A percentile compares a stretch with the other conserved stretches of the same genome.
Conservation (phyloP, 2,888 invertebrate species). For the Neoascia interrupta region DNA sequence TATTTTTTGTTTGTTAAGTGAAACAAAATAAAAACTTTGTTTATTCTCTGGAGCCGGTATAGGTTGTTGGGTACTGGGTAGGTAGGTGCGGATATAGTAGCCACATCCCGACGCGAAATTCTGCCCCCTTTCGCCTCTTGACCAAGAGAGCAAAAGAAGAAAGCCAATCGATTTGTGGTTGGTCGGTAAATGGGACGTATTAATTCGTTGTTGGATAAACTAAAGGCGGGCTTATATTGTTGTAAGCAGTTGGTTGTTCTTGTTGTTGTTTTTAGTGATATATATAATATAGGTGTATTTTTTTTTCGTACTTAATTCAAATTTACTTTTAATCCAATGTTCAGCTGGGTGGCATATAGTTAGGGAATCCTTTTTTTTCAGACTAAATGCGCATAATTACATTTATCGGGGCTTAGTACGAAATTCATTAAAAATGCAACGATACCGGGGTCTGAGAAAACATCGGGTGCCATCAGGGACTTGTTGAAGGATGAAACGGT, state of each 20-base stretch:
- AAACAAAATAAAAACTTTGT: constrained; percentile 36
- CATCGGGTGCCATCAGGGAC: constrained; percentile 19
- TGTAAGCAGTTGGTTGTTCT: constrained; percentile 28
- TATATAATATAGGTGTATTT: too few species aligned
- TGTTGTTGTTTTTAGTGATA: neutral
- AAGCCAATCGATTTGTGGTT: constrained; percentile 51
- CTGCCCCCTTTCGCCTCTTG: neutral
- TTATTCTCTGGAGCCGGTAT: constrained; percentile 25
- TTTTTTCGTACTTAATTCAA: constrained; percentile 22
- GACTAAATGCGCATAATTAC: constrained; percentile 68
- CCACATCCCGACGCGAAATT: constrained; percentile 45
- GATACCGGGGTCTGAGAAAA: constrained; percentile 51
- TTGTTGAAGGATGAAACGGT: constrained; percentile 15
- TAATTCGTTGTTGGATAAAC: constrained; percentile 38
- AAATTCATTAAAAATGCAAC: constrained; percentile 65
- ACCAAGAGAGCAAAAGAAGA: constrained; percentile 9
- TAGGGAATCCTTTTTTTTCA: constrained; percentile 31
- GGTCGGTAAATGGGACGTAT: constrained; percentile 28
- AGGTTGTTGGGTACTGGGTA: neutral
- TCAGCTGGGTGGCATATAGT: too few species aligned
- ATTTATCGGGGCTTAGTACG: constrained; percentile 63
- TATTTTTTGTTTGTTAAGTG: constrained; percentile 20
- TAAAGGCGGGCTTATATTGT: constrained; percentile 54
- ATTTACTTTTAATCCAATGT: constrained; percentile 20
- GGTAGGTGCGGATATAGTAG: too few species aligned